Evolutionary conservation across 2,797 vertebrate genomes (phyloP).

Genomic region (Megalops cyprinoides): DNA sequence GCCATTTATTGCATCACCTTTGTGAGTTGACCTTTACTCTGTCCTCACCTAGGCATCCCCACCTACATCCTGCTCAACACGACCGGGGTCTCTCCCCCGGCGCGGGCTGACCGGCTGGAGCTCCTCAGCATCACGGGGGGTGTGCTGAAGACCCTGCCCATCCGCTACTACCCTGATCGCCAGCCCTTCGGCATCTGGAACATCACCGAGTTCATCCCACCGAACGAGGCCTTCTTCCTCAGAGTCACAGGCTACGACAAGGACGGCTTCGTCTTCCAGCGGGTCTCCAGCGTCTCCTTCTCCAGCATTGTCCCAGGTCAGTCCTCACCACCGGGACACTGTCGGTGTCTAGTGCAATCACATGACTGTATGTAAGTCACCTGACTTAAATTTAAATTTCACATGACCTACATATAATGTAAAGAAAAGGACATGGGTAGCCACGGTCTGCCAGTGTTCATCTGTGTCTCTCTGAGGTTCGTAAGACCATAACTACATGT

Average conservation of each 20-base stretch:
- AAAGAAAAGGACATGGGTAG: not conserved
- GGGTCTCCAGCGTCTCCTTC: constrained; percentile 94
- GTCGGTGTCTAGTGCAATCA: not conserved
- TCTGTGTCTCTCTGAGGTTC: not conserved
- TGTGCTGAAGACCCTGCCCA: constrained; percentile 86
- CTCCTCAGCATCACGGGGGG: constrained; percentile 84
- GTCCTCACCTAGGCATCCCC: constrained; percentile 82
- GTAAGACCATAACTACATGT: not conserved
- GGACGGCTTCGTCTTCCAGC: constrained; percentile 88
- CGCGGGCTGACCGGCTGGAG: constrained; percentile 85
- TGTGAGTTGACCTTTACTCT: too few species aligned
- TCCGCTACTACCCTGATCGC: constrained; percentile 86
- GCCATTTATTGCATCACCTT: not conserved
- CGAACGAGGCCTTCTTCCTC: constrained; percentile 91
- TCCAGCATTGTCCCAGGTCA: constrained; percentile 91
- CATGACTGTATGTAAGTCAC: too few species aligned
- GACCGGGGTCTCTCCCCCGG: constrained; percentile 85
- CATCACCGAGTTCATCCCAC: constrained; percentile 92
- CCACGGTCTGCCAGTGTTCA: not conserved
- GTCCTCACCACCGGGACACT: constrained; percentile 33
- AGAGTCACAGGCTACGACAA: constrained; percentile 89
- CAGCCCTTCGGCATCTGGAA: constrained; percentile 90
- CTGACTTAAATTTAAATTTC: too few species aligned
- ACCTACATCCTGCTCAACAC: constrained; percentile 95
- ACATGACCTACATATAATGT: too few species aligned